A percentile compares a stretch with the other conserved stretches of the same genome.
phyloP scores from a whole-genome alignment of 2,888 invertebrate genomes.

The Morpho deidamia region DNA sequence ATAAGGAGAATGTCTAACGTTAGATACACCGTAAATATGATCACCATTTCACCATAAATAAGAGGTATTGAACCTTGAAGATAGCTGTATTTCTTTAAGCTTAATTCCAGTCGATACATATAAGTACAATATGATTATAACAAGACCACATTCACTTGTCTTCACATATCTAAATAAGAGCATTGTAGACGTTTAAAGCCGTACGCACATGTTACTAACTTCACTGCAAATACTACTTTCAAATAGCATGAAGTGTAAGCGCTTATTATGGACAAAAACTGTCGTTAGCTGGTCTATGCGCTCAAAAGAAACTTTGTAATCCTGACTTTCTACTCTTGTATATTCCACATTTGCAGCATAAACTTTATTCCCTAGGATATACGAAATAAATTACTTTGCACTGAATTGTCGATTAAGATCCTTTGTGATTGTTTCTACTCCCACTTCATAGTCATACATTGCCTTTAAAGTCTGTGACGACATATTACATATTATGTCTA shows the following conservation, averaged over 20 bases:
- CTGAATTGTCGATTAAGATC: not conserved
- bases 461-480: slow-evolving; percentile 14
- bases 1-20: no score
- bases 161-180: not conserved
- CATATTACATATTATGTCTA: slow-evolving; percentile 9
- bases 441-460: slow-evolving; percentile 8
- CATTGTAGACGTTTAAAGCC: not conserved
- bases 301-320: slow-evolving; percentile 1
- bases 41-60: no score
- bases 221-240: not conserved
- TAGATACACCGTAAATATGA: no score
- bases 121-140: no score
- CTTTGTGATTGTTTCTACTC: not conserved
- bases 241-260: slow-evolving; percentile 1
- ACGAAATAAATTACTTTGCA: not conserved
- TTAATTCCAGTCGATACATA: no score
- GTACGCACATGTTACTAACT: not conserved
- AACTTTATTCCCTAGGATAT: not conserved
- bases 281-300: slow-evolving; percentile 1
- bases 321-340: not conserved
- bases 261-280: slow-evolving; percentile 9
- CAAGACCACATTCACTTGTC: no score
- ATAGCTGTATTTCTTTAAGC: no score
- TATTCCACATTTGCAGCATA: not conserved
- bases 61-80: no score